Conservation (phyloP, 1,140 invertebrate species). For the Diuraphis noxia region DNA sequence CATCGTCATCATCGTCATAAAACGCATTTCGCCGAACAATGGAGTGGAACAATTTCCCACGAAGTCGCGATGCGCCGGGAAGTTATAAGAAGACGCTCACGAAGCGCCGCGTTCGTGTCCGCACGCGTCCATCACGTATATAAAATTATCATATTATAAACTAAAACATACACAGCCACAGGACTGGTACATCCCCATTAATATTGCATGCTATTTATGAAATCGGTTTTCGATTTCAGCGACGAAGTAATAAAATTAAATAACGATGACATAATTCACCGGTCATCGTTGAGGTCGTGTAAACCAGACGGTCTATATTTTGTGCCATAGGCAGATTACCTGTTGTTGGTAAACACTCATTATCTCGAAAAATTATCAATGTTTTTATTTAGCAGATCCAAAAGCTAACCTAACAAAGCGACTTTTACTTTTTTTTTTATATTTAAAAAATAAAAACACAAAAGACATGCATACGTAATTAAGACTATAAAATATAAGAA, state of each 20-base stretch:
- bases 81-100: neutral
- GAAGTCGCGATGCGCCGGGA: neutral
- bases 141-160: neutral
- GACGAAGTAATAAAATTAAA: neutral
- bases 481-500: too few species aligned
- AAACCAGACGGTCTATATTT: neutral
- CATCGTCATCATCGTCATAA: neutral
- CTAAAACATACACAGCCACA: neutral
- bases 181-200: neutral
- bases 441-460: too few species aligned
- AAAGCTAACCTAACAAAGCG: too few species aligned
- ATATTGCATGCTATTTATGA: neutral
- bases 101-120: neutral
- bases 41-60: neutral
- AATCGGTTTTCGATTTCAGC: neutral
- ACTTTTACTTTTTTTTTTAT: too few species aligned
- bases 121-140: neutral
- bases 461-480: too few species aligned
- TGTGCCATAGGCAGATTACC: neutral
- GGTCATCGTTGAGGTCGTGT: neutral
- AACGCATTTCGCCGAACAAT: neutral
- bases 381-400: too few species aligned
- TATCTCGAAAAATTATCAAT: neutral
- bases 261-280: neutral
- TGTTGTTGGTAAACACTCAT: neutral